Evolutionary conservation across 2,797 vertebrate genomes (phyloP).

Genomic region (Melanotaenia trifasciata): DNA sequence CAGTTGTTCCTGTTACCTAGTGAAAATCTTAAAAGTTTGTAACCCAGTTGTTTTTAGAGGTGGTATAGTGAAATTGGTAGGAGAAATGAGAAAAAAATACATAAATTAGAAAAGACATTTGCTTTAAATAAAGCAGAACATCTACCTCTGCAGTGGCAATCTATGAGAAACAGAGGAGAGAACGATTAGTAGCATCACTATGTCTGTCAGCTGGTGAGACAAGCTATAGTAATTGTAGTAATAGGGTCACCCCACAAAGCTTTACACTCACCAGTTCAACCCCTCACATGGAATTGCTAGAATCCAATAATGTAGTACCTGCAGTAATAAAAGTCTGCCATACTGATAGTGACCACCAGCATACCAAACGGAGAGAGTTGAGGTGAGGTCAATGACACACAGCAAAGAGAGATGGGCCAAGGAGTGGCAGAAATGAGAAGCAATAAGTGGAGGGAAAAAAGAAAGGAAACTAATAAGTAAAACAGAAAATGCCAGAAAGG

Average conservation of each 20-base stretch:
- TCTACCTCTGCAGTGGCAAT: neutral
- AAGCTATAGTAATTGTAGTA: slow-evolving; percentile 49
- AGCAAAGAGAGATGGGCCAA: slow-evolving; percentile 14
- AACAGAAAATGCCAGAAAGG: slow-evolving; percentile 1
- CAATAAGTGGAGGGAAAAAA: neutral
- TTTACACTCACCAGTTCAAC: slow-evolving; percentile 15
- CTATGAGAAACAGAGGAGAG: slow-evolving; percentile 6
- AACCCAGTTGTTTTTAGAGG: neutral
- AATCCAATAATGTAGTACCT: slow-evolving; percentile 50
- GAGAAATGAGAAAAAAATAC: neutral
- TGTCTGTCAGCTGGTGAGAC: slow-evolving; percentile 33
- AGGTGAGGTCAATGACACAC: slow-evolving; percentile 56
- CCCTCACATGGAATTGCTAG: slow-evolving; percentile 40
- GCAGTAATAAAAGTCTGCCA: slow-evolving; percentile 50
- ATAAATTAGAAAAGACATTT: neutral
- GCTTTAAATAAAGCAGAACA: slow-evolving; percentile 26
- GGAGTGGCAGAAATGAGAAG: slow-evolving; percentile 26
- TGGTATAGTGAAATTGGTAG: neutral
- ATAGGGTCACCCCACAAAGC: slow-evolving; percentile 47
- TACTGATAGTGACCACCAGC: slow-evolving; percentile 52
- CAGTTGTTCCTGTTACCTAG: neutral
- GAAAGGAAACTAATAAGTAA: slow-evolving; percentile 1
- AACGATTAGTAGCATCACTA: slow-evolving; percentile 29
- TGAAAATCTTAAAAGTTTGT: neutral
- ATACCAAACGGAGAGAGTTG: slow-evolving; percentile 51